Percentiles rank a stretch among this genome's conserved stretches.
Evolutionary conservation across 2,797 vertebrate genomes (phyloP).

Genomic region (Myiotriccus ornatus): DNA sequence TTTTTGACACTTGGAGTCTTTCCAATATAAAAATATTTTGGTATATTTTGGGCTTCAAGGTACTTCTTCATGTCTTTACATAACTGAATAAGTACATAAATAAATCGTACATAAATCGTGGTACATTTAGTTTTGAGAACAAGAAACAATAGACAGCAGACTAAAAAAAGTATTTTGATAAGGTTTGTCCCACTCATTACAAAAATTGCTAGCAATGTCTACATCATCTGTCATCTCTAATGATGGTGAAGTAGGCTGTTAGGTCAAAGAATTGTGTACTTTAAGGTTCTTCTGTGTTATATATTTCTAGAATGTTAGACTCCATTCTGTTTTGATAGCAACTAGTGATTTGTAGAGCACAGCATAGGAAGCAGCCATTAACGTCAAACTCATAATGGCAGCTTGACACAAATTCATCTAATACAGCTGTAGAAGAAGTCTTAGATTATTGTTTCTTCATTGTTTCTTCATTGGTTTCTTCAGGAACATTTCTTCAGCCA

Average conservation of each 20-base stretch:
- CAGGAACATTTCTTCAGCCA: too few relatives aligned
- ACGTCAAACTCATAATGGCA: background rate
- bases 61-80: background rate
- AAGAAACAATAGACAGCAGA: background rate
- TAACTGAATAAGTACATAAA: background rate
- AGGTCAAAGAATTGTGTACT: background rate
- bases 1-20: background rate
- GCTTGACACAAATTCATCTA: background rate
- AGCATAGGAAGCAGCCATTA: background rate
- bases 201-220: background rate
- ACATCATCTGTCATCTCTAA: background rate
- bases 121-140: background rate
- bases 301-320: background rate
- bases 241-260: background rate
- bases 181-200: background rate
- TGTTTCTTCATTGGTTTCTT: too few relatives aligned
- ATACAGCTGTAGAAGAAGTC: background rate
- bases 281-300: background rate
- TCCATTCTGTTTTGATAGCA: accelerated
- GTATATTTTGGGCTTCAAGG: background rate
- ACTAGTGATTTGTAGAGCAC: background rate
- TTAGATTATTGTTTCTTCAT: too few relatives aligned
- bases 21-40: background rate
- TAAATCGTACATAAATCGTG: background rate
- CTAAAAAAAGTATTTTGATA: background rate